Evolutionary conservation across 2,888 invertebrate species (phyloP), one percentile per base, ranked within the genome.

Genomic region (Biston betularia): DNA sequence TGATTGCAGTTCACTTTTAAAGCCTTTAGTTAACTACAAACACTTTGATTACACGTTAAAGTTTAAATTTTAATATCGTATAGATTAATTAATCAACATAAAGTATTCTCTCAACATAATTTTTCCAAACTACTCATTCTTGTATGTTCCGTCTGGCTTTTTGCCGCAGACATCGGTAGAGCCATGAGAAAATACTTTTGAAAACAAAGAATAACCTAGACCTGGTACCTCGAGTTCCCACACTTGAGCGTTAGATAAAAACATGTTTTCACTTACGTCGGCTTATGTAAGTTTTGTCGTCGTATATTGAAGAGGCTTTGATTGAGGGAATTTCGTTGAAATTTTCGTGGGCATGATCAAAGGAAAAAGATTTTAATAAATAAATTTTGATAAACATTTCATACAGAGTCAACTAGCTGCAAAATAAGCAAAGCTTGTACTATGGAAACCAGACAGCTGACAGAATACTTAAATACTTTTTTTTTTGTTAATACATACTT

Each of bases 161-260:
- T 63, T 34, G 11, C 65, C 33, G n/a, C 54, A 40, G 58, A 73
- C 78, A 75, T 74, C 82, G 75, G 80, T 87, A 85, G 70, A 76
- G 79, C 74, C 84, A 82, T 89, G 89, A 80, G 88, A 88, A 86
- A 50, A 49, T 55, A 45, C 50, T 38, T 55, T 11, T 6, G 72
- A 75, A 89, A 75, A 89, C 89, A 90, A 89, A 83, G 81, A 65
- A 66, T 86, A 89, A 90, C 92, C 92, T 92, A 92, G 91, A 92
- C 89, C 85, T 77, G 69, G 53, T 40, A 60, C 53, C 6, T 80
- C 80, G 79, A 48, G 80, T 80, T 92, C 92, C 83, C 92, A 92
- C 92, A 91, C 90, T 90, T 90, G 90, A 85, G 77, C 33, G 79
- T 76, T 77, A 80, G 81, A 85, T 82, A 85, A 87, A 85, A 74